Evolutionary conservation across 1,140 invertebrate genomes (phyloP).

Genomic region (Hylaeus volcanicus): DNA sequence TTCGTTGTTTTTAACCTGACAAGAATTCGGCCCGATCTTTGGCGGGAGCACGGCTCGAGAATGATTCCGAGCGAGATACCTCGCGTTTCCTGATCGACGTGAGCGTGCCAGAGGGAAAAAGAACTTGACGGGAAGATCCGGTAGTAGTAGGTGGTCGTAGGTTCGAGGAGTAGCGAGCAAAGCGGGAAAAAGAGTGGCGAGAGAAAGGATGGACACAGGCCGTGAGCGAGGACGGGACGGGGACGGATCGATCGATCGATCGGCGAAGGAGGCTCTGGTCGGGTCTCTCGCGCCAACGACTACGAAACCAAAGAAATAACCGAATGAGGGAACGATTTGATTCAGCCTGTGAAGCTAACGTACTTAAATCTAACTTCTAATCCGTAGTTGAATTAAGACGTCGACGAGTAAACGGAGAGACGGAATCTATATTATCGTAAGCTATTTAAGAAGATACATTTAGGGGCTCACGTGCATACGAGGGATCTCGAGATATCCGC

Average conservation of each 20-base stretch:
- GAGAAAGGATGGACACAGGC: slow-evolving; percentile 2
- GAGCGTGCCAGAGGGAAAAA: no score
- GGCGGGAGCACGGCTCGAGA: no score
- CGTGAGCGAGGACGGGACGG: slow-evolving; percentile 7
- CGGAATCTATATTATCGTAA: slow-evolving; percentile 23
- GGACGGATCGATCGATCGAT: slow-evolving; percentile 22
- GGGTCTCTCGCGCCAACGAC: not conserved
- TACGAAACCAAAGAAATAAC: slow-evolving; percentile 10
- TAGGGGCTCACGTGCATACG: slow-evolving; percentile 40
- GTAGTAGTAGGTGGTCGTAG: no score
- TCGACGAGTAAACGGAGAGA: slow-evolving; percentile 29
- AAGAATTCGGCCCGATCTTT: no score
- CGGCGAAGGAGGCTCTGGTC: not conserved
- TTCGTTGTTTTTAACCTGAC: no score
- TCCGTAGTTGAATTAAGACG: slow-evolving; percentile 5
- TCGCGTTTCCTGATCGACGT: no score
- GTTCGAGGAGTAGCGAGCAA: no score
- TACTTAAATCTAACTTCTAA: slow-evolving; percentile 15
- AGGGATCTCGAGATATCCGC: not conserved
- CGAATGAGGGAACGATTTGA: not conserved
- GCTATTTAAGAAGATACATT: slow-evolving; percentile 34
- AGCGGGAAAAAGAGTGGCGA: not conserved
- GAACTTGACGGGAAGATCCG: no score
- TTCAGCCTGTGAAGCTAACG: slow-evolving; percentile 16
- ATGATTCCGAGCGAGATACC: no score